phyloP scores from a whole-genome alignment of 2,888 invertebrate species.

The Acronicta leporina region DNA sequence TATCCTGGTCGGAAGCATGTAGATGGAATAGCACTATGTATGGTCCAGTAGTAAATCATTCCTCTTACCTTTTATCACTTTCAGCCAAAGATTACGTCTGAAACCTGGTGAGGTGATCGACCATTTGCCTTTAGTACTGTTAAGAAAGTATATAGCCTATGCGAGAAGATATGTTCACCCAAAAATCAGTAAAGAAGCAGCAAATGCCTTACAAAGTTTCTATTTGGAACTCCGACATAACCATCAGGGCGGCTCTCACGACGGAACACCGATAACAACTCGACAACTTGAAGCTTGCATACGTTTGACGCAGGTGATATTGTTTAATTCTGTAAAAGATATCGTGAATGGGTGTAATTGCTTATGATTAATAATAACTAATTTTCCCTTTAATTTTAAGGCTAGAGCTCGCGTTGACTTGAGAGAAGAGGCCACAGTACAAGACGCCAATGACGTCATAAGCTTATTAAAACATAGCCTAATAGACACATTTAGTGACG shows the following conservation, averaged over 20 bases:
- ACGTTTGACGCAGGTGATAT: conserved; percentile 92
- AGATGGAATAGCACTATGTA: too few relatives aligned
- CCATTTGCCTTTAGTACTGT: conserved; percentile 92
- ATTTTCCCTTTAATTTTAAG: conserved; percentile 75
- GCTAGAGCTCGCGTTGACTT: conserved; percentile 97
- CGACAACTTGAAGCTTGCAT: conserved; percentile 97
- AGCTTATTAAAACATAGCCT: conserved; percentile 95
- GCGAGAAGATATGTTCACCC: conserved; percentile 96
- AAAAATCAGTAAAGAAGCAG: conserved; percentile 92
- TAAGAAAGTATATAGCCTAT: conserved; percentile 97
- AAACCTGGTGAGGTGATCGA: conserved; percentile 91
- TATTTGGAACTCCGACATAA: conserved; percentile 93
- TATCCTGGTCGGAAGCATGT: too few relatives aligned
- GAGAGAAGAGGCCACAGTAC: conserved; percentile 92
- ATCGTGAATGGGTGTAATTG: background rate
- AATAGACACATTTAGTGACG: conserved; percentile 93
- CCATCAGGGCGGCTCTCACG: conserved; percentile 90
- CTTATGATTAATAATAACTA: background rate
- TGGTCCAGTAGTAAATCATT: background rate
- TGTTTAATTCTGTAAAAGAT: background rate
- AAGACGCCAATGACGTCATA: conserved; percentile 96
- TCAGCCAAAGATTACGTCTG: conserved; percentile 90
- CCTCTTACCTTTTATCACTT: conserved; percentile 50
- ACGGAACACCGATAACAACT: conserved; percentile 92
- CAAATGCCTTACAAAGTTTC: conserved; percentile 92